Conservation (phyloP, 1,140 invertebrate species). For the Drosophila aff. region DNA sequence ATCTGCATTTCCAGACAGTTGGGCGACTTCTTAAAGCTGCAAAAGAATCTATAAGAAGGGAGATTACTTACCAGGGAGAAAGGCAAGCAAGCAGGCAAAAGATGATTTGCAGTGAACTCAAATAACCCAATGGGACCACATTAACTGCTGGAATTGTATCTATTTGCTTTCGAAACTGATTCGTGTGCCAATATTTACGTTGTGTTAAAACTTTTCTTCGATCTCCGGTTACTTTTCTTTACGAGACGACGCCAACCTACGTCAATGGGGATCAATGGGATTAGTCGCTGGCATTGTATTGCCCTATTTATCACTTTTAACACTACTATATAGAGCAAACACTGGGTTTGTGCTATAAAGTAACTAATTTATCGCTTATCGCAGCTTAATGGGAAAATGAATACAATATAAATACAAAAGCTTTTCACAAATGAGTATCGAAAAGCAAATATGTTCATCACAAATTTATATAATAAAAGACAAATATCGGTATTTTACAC, state of each 20-base stretch:
- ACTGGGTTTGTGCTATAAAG: constrained; percentile 5
- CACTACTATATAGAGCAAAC: constrained; percentile 30
- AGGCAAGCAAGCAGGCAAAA: background rate
- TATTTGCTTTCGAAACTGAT: constrained; percentile 30
- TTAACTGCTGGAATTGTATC: constrained; percentile 9
- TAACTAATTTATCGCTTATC: constrained; percentile 46
- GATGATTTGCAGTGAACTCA: constrained; percentile 37
- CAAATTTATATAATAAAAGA: constrained; percentile 30
- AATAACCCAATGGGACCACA: constrained; percentile 29
- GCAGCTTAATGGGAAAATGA: constrained; percentile 36
- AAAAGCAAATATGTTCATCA: constrained; percentile 21
- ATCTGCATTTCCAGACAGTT: constrained; percentile 48
- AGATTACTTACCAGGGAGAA: constrained; percentile 18
- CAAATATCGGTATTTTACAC: background rate
- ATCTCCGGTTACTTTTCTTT: constrained; percentile 22
- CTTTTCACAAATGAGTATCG: constrained; percentile 34
- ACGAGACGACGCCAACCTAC: constrained; percentile 21
- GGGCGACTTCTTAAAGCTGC: constrained; percentile 38
- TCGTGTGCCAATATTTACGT: constrained; percentile 23
- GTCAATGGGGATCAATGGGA: constrained; percentile 48
- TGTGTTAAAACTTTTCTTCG: constrained; percentile 25
- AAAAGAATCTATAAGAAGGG: background rate
- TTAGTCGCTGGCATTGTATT: constrained; percentile 26
- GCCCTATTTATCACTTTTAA: constrained; percentile 44
- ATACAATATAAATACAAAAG: constrained; percentile 12